Evolutionary conservation across 2,888 invertebrate species (phyloP).

Genomic region (Drosophila mettleri): DNA sequence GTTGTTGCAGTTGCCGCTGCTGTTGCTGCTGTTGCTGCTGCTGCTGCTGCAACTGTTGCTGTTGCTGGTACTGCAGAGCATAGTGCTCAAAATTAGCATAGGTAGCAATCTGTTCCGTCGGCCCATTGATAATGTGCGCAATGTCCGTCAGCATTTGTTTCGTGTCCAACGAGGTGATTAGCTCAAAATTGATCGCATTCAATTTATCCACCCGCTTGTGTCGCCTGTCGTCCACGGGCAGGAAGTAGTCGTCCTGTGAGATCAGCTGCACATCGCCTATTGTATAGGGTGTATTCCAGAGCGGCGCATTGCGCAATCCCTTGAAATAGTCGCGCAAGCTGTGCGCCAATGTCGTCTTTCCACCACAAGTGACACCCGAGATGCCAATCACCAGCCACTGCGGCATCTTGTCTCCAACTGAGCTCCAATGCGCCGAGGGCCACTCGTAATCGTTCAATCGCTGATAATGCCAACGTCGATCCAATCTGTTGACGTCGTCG

Average conservation of each 20-base stretch:
- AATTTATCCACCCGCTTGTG: conserved; percentile 88
- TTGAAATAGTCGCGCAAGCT: conserved; percentile 85
- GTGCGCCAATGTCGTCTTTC: conserved; percentile 91
- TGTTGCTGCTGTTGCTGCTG: conserved; percentile 53
- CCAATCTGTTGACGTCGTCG: conserved; percentile 26
- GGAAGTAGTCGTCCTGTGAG: conserved; percentile 92
- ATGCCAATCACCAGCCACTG: conserved; percentile 89
- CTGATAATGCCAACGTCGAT: conserved; percentile 27
- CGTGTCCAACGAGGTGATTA: conserved; percentile 90
- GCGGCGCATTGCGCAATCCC: conserved; percentile 70
- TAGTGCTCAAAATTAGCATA: conserved; percentile 79
- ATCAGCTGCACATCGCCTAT: conserved; percentile 86
- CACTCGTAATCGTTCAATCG: conserved; percentile 42
- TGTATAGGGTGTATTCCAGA: conserved; percentile 82
- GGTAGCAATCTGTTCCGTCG: conserved; percentile 57
- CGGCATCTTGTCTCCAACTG: conserved; percentile 83
- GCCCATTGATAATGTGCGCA: conserved; percentile 80
- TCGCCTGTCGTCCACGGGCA: conserved; percentile 88
- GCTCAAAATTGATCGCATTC: conserved; percentile 92
- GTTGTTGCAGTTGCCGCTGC: conserved; percentile 27
- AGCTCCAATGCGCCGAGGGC: conserved; percentile 2
- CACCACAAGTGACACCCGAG: conserved; percentile 93
- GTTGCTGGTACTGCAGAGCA: conserved; percentile 68
- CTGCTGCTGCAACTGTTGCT: conserved; percentile 59
- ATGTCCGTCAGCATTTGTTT: conserved; percentile 88